phyloP scores from a whole-genome alignment of 2,797 vertebrate genomes.

The Dendrocincla fuliginosa region DNA sequence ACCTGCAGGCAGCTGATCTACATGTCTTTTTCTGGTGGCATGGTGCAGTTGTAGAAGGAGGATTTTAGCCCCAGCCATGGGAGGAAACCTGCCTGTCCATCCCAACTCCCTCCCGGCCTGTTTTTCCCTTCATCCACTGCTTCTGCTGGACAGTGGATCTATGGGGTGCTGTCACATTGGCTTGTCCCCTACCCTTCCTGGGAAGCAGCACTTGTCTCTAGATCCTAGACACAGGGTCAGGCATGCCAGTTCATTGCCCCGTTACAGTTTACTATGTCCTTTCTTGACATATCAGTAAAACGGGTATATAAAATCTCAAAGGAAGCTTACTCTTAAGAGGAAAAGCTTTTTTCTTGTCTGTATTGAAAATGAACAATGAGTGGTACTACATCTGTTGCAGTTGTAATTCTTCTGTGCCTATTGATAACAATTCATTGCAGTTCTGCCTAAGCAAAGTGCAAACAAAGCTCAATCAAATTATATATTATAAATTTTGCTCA shows the following conservation, averaged over 20 bases:
- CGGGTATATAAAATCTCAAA: not conserved
- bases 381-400: not conserved
- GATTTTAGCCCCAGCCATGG: not conserved
- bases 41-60: not conserved
- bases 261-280: not conserved
- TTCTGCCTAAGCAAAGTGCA: not conserved
- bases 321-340: not conserved
- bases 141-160: not conserved
- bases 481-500: not conserved
- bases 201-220: fast-evolving
- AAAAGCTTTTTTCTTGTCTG: not conserved
- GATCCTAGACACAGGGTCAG: not conserved
- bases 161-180: fast-evolving
- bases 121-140: not conserved
- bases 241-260: not conserved
- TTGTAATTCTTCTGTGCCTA: not conserved
- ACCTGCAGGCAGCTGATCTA: not conserved
- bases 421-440: not conserved
- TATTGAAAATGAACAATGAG: not conserved
- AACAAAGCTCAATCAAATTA: not conserved
- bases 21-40: not conserved
- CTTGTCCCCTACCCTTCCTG: not conserved
- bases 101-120: not conserved
- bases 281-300: not conserved
- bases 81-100: not conserved